Base-by-base conservation (phyloP, 2,888 invertebrate species). In the Fabriciana adippe region DNA sequence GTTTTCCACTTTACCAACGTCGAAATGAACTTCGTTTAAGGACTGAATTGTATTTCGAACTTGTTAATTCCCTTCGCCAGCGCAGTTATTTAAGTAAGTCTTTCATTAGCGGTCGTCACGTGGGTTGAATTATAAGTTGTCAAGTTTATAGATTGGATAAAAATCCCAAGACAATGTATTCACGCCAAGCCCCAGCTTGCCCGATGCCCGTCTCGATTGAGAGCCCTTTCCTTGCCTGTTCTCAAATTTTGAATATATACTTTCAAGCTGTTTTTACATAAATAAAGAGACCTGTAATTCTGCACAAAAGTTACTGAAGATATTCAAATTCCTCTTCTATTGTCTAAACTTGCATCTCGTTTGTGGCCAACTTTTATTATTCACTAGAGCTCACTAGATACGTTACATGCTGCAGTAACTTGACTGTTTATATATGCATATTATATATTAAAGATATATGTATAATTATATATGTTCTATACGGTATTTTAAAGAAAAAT, bases 41-140 rank as follows among this genome's bases (percentile, higher is more conserved):
- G 82, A 82, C 85, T 82, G 88, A 90, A 90, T 92, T 90, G 86
- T 91, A 90, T 92, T 90, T 86, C 75, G 79, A 90, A 91, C 83
- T 92, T 92, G 89, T 88, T 90, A 91, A 91, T 90, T 90, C 88
- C 77, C 82, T 86, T 85, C 88, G 86, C 79, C 80, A 76, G 84
- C 84, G 82, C 83, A 82, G 86, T 88, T 86, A 85, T 86, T 90
- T 90, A 89, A 90, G 87, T 85, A 84, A 89, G 90, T 86, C 89
- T 90, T 90, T 92, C 91, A 90, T 92, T 92, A 92, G 90, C 85
- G 86, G 81, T 82, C 81, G 80, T 83, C 88, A 85, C 92, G 91
- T 90, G 92, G 83, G 78, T 70, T 75, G 91, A 90, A 92, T 92
- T 82, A 81, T 83, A 87, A 88, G 77, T 74, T 73, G 64, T 70